These are phyloP conservation scores for Ondatra zibethicus DNA, from an alignment of 2,113 vertebrate species.

Conservation along the genomic window DNA sequence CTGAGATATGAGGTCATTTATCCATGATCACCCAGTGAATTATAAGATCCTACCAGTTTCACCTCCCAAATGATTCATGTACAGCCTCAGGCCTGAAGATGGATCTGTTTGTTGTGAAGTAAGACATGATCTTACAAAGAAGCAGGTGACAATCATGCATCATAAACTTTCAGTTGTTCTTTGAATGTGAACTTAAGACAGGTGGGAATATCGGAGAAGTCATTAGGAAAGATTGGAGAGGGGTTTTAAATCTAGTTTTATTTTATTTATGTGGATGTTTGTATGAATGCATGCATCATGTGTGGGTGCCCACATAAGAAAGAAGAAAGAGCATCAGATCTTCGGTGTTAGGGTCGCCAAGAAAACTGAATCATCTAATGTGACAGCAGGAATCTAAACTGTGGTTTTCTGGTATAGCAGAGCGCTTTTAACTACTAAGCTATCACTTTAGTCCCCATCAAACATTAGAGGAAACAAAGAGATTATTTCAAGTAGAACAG, in stretches of 20 bases:
- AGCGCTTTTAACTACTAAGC: neutral
- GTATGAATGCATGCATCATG: neutral
- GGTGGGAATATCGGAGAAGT: neutral
- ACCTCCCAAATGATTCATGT: neutral
- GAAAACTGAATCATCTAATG: neutral
- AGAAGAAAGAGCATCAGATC: neutral
- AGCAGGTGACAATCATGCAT: neutral
- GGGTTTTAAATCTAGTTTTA: neutral
- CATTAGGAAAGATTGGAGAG: neutral
- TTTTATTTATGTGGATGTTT: neutral
- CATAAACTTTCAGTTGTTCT: neutral
- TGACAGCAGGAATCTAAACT: neutral
- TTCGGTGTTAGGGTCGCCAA: too few species aligned
- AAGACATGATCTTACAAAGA: neutral
- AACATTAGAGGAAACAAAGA: neutral
- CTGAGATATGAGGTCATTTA: constrained; percentile 22
- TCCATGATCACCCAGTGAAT: neutral
- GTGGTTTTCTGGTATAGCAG: neutral
- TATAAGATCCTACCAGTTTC: neutral
- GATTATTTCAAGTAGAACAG: neutral
- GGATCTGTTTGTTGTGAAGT: neutral
- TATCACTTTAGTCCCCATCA: neutral
- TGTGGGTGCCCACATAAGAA: neutral
- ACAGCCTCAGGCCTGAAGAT: neutral
- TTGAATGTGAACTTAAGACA: neutral